Base-by-base conservation (phyloP, 2,113 vertebrate genomes). In the Oryzias curvinotus region DNA sequence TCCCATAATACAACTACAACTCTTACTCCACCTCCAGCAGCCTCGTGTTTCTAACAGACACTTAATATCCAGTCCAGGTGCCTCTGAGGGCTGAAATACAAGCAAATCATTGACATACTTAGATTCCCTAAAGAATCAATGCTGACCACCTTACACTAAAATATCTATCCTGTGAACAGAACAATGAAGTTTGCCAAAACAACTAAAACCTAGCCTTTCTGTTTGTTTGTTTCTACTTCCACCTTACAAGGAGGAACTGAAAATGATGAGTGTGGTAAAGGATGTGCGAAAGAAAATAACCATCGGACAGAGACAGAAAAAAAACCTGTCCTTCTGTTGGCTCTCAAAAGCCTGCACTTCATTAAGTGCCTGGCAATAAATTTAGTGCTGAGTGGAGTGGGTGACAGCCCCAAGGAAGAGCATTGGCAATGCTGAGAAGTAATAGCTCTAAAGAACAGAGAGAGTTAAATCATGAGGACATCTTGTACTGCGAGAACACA, bases 11-110 rank as follows among this genome's bases (percentile, higher is more conserved):
- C 36, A 36, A 10, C 36, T 36, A 3, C 8, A 36, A 36, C 36
- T 36, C 36, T 36, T 36, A 12, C 36, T 36, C 36, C 26, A 28
- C 4, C 62, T 51, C 59, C 1, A 19, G 36, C 46, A n/a, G 30
- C 44, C 52, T 70, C 6, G 4, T 57, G 56, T 80, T 82, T 68
- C 67, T 51, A 58, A 28, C 36, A n/a, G 69, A 82, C 51, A 84
- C 19, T 51, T 15, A 46, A 87, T 45, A 82, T 52, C 4, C 56
- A 41, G 60, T 26, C 12, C 2, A 51, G 18, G 52, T 23, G 46
- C 59, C 59, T 28, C 28, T 56, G 57, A 69, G 60, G 57, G 66
- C 79, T 58, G 58, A 80, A 73, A 71, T 43, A 23, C 25, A 28
- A 65, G 44, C 43, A 44, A 36, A 36, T 10, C 36, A 36, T 36